Evolutionary conservation across 2,797 vertebrate species (phyloP).

Genomic region (Siniperca scherzeri): DNA sequence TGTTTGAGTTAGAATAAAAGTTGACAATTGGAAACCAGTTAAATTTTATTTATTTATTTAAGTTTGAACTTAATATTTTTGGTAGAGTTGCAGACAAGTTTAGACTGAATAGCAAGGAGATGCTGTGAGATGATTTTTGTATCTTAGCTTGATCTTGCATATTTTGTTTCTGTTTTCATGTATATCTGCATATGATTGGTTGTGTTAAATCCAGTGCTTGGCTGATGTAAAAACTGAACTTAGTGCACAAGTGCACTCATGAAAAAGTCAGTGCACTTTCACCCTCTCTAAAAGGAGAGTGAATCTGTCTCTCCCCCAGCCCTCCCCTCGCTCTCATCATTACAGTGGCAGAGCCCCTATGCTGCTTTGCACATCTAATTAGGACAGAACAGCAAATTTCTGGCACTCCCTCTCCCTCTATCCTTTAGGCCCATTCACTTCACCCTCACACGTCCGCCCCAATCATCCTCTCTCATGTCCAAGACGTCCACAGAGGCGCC

Average conservation of each 20-base stretch:
- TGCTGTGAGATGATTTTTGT: background rate
- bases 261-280: conserved; percentile 1
- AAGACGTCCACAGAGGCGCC: conserved; percentile 73
- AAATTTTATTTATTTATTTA: background rate
- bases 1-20: conserved; percentile 17
- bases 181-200: background rate
- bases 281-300: background rate
- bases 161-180: background rate
- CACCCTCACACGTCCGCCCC: conserved; percentile 69
- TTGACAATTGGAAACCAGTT: background rate
- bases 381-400: conserved; percentile 57
- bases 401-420: conserved; percentile 39
- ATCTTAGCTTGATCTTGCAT: background rate
- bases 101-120: conserved; percentile 2
- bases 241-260: too few relatives aligned
- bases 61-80: conserved; percentile 3
- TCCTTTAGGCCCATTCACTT: conserved; percentile 59
- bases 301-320: background rate
- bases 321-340: conserved; percentile 27
- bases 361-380: conserved; percentile 74
- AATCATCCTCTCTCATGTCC: conserved; percentile 76
- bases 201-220: background rate
- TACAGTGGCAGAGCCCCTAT: conserved; percentile 44
- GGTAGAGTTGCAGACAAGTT: background rate
- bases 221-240: conserved; percentile 24